A percentile compares a stretch with the other conserved stretches of the same genome.
These are phyloP conservation scores for Steinernema feltiae DNA, from an alignment of 1,140 invertebrate species.

Conservation along the genomic window DNA sequence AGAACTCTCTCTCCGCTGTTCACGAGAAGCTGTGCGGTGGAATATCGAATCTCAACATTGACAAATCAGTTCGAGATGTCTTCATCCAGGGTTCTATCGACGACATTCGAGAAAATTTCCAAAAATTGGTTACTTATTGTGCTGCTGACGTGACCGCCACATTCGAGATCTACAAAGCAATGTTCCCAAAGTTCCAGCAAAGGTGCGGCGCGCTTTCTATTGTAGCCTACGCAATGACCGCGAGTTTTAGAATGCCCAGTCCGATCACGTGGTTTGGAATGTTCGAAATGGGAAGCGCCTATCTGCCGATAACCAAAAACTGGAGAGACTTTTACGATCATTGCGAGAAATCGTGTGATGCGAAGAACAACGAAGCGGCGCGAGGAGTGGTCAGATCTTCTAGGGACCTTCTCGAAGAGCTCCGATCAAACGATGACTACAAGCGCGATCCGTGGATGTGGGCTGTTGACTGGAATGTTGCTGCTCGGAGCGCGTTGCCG, in stretches of 20 bases:
- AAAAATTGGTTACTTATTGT: slow-evolving; percentile 81
- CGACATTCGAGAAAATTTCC: slow-evolving; percentile 73
- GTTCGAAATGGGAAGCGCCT: slow-evolving; percentile 80
- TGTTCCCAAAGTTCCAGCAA: slow-evolving; percentile 77
- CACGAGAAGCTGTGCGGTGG: slow-evolving; percentile 65
- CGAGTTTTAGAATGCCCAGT: slow-evolving; percentile 80
- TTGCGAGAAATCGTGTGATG: slow-evolving; percentile 18
- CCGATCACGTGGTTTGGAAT: slow-evolving; percentile 90
- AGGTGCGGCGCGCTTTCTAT: slow-evolving; percentile 60
- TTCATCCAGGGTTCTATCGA: slow-evolving; percentile 77
- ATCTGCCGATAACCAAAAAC: slow-evolving; percentile 85
- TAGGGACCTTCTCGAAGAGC: slow-evolving; percentile 24
- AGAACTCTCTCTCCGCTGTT: slow-evolving; percentile 86
- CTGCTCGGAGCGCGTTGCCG: slow-evolving; percentile 36
- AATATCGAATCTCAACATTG: slow-evolving; percentile 59
- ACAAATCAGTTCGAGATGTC: slow-evolving; percentile 73
- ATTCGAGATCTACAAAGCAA: slow-evolving; percentile 68
- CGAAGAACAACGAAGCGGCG: slow-evolving; percentile 30
- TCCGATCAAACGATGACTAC: slow-evolving; percentile 16
- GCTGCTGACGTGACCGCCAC: slow-evolving; percentile 81
- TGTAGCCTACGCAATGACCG: background rate
- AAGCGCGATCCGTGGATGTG: slow-evolving; percentile 51
- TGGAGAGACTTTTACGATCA: slow-evolving; percentile 64
- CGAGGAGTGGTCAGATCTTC: slow-evolving; percentile 36
- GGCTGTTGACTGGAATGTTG: slow-evolving; percentile 42